Evolutionary conservation across 2,797 vertebrate genomes (phyloP).

Genomic region (Myotis pilosus): DNA sequence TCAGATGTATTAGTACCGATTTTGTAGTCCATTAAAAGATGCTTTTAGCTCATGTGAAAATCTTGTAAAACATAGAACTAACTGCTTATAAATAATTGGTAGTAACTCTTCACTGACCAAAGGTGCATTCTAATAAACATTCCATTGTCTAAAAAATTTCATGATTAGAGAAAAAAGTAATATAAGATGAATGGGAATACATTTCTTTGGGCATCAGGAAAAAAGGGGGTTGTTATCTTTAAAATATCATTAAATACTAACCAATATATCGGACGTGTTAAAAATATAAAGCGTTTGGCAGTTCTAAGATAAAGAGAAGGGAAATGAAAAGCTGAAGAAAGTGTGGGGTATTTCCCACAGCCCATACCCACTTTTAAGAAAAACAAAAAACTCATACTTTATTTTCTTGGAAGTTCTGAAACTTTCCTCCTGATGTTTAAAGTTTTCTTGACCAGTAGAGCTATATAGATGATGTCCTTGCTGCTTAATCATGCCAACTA

Average conservation of each 20-base stretch:
- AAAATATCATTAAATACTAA: slow-evolving; percentile 14
- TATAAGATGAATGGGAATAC: not conserved
- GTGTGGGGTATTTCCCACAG: not conserved
- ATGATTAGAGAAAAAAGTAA: slow-evolving; percentile 24
- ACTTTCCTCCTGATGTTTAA: not conserved
- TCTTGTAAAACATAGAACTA: not conserved
- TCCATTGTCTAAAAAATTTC: not conserved
- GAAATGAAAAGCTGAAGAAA: slow-evolving; percentile 2
- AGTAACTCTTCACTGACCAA: not conserved
- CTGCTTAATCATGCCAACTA: not conserved
- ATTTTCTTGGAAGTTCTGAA: slow-evolving; percentile 47
- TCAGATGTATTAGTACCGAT: not conserved
- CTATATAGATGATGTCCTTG: not conserved
- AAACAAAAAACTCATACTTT: not conserved
- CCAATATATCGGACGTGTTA: not conserved
- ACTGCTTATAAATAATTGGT: not conserved
- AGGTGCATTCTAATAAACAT: not conserved
- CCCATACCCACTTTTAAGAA: not conserved
- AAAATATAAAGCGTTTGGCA: not conserved
- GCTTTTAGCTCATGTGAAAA: slow-evolving; percentile 23
- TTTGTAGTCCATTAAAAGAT: slow-evolving; percentile 39
- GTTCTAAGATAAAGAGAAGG: not conserved
- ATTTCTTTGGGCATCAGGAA: not conserved
- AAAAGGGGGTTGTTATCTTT: not conserved
- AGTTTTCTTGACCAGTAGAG: not conserved